Evolutionary conservation across 2,113 vertebrate species (phyloP), one percentile per base, ranked within the genome.

Genomic region (Pomatostomus ruficeps): DNA sequence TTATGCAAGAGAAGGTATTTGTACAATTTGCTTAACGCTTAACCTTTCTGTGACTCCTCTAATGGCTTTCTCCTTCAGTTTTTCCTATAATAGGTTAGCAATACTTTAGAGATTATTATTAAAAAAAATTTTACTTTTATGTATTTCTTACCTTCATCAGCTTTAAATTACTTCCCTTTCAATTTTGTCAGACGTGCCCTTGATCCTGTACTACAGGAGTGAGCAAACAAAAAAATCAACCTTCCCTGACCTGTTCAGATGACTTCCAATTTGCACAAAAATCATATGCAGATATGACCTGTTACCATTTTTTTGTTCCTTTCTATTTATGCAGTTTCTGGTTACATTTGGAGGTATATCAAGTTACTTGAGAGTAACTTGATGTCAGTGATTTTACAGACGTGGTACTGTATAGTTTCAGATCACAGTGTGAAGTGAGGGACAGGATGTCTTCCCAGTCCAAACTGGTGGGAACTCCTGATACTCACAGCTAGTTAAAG

Each of bases 221-320:
- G 17, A 65, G 9, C 38, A 51, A 74, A 45, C 12, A 48, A 84
- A 36, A 83, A 38, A 45, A 17, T 5, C 36, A 4, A 3, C 35
- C 1, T 25, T 75, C 35, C 19, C 14, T 18, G 9, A 46, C 26
- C 8, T n/a, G 2, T 59, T 85, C 18, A 73, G 7, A 40, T 31
- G 13, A 49, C 15, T 61, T 85, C 3, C 10, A 72, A 4, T 73
- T 72, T 2, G 1, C 28, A 65, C 4, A 45, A 72, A 77, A 70
- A 51, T 36, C 11, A 28, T 26, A 31, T 13, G 19, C 25, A 58
- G 5, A 35, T 9, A 24, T 36, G 24, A 73, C 4, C 9, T 63
- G 2, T 33, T 36, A 24, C 16, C 4, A 5, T 17, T 73, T 35
- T 31, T 31, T 38, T 5, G 2, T 1, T 4, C 2, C 8, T 66